Evolutionary conservation across 2,888 invertebrate genomes (phyloP), one percentile per base, ranked within the genome.

Genomic region (Pammene fasciana): DNA sequence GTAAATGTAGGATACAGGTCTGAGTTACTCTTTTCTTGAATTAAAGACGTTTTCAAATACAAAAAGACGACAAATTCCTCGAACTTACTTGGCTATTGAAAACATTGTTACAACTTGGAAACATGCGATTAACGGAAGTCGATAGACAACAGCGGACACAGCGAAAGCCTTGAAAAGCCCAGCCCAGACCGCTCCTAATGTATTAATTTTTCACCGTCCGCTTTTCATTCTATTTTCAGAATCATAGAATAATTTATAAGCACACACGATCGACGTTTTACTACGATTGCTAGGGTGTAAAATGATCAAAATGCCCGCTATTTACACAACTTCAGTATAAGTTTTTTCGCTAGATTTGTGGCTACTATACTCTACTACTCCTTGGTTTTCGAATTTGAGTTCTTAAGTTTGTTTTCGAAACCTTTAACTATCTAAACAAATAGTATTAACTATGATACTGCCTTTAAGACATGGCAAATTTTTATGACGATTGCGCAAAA

Each of bases 141-240:
- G n/a, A 62, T 68, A 68, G 14, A 56, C 52, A 68, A 46, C 46
- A 46, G 26, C 34, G 46, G 26, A 64, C 43, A 52, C 16, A 18
- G 6, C 68, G 5, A 52, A 8, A 52, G 18, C 68, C 68, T 70
- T 65, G 68, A 60, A 64, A 68, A 26, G 45, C 50, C 57, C 34
- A 8, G n/a, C 43, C 68, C 64, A 34, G 36, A 10, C 62, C 62
- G 48, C 50, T 14, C 45, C 68, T 68, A 70, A 70, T 65, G 59
- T 70, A 70, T 70, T 59, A 70, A 59, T 70, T 70, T 65, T 70
- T 65, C 64, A 65, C 64, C 36, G 36, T 62, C 54, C 46, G 26
- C 7, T 34, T 62, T 10, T 26, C 11, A 34, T 50, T 68, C 64
- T 64, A 60, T 54, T 62, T 50, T 65, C 57, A 50, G 50, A 1